Conservation (phyloP, 1,140 invertebrate genomes). For the Zelostemma sp. region DNA sequence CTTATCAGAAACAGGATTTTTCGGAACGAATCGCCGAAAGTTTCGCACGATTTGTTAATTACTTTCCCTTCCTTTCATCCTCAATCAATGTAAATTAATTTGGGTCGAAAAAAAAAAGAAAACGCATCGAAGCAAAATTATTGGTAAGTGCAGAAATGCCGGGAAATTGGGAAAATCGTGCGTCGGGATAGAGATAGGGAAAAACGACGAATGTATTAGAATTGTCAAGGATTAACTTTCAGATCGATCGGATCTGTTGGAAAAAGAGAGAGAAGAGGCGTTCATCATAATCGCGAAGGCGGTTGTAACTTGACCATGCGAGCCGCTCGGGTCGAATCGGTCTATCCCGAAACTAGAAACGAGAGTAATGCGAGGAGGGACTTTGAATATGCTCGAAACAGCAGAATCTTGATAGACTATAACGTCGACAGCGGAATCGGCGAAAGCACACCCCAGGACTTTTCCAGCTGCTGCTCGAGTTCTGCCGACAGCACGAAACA, state of each 20-base stretch:
- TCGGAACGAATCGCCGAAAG: no score
- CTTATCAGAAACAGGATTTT: no score
- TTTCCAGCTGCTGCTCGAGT: conserved; percentile 69
- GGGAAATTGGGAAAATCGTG: neutral
- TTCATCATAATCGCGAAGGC: conserved; percentile 64
- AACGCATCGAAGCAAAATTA: no score
- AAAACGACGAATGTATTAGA: conserved; percentile 45
- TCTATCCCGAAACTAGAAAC: conserved; percentile 55
- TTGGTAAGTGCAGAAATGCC: no score
- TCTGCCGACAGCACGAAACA: conserved; percentile 67
- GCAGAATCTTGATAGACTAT: conserved; percentile 64
- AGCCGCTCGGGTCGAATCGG: conserved; percentile 55
- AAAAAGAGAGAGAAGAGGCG: conserved; percentile 63
- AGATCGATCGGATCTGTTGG: conserved; percentile 66
- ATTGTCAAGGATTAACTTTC: conserved; percentile 67
- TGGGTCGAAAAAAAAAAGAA: no score
- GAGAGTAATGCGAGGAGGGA: conserved; percentile 62
- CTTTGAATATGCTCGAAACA: conserved; percentile 64
- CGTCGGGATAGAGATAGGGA: conserved; percentile 17
- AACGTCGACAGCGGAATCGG: conserved; percentile 67
- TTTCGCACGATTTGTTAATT: no score
- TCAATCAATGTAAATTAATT: no score
- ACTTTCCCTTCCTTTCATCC: no score
- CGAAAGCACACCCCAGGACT: conserved; percentile 69
- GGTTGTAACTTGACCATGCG: conserved; percentile 62